Evolutionary conservation across 2,888 invertebrate species (phyloP), one percentile per base, ranked within the genome.

Genomic region (Bursaphelenchus okinawaensis): DNA sequence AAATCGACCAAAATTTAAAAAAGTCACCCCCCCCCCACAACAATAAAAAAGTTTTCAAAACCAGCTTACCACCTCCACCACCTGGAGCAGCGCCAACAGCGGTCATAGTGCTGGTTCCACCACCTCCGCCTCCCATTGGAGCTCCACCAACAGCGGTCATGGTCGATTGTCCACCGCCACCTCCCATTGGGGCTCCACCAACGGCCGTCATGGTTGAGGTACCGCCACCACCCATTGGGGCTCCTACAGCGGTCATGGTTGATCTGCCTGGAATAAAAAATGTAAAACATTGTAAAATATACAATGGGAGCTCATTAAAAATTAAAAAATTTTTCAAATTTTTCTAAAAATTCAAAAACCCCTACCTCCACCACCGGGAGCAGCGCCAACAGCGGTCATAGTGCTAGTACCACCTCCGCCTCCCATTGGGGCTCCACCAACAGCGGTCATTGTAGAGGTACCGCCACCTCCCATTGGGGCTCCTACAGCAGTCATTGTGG

Each of bases 161-260:
- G 40, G 60, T 60, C n/a, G 60, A 60, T n/a, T n/a, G n/a, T n/a
- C n/a, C 16, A 22, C 12, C 20, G n/a, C n/a, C 12, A 40, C 55
- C 40, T 58, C 59, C 59, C 19, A 52, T 52, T 22, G 26, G 54
- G 19, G 63, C 56, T 12, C 28, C 63, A 26, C 63, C 63, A 1
- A 51, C 57, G 20, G 68, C 68, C 29, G 67, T 68, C 68, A 68
- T 68, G 23, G 68, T 69, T 12, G 69, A 69, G 9, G 64, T 55
- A 23, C 56, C 66, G 26, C 68, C 68, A 40, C 64, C 69, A 27
- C 68, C 66, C 27, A 61, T 27, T 16, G 71, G 68, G 9, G 65
- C 65, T 51, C 70, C 72, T 22, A 72, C 67, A 28, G 72, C 75
- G n/a, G 72, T 73, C 74, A 74, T 74, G 0, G 75, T 75, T 0